These are phyloP conservation scores for Colletes gigas DNA, from an alignment of 1,140 invertebrate genomes.

Conservation along the genomic window DNA sequence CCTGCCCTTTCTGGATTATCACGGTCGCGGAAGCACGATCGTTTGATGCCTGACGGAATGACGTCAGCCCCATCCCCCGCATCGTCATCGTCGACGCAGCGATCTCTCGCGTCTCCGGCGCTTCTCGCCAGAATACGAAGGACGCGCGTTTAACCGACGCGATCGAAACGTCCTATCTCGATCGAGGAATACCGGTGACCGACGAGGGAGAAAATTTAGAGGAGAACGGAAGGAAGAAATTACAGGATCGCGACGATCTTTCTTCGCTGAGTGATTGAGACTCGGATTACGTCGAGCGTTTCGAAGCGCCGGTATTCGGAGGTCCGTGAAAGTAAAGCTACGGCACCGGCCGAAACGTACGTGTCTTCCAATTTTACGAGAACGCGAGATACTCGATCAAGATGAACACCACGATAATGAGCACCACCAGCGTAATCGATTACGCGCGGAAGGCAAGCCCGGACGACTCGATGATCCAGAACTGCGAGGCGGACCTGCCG, in stretches of 20 bases:
- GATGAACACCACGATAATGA: slow-evolving; percentile 47
- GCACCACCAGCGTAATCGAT: slow-evolving; percentile 50
- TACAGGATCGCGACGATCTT: neutral
- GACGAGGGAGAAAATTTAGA: neutral
- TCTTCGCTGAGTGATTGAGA: neutral
- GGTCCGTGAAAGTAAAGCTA: neutral
- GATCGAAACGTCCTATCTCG: neutral
- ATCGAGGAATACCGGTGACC: no score
- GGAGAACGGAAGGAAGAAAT: neutral
- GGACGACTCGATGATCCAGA: slow-evolving; percentile 54
- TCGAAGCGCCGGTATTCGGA: neutral
- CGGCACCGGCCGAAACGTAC: no score
- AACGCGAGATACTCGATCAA: neutral
- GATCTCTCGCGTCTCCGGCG: neutral
- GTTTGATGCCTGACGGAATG: slow-evolving; percentile 40
- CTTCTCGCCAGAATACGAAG: neutral
- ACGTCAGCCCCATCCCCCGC: slow-evolving; percentile 15
- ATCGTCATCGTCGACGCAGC: slow-evolving; percentile 22
- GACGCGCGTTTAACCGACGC: slow-evolving; percentile 29
- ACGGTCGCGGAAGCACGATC: slow-evolving; percentile 12
- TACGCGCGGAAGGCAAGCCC: slow-evolving; percentile 33
- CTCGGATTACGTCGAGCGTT: neutral
- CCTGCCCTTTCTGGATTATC: neutral
- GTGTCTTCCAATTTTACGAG: neutral
- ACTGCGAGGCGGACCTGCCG: slow-evolving; percentile 72